A percentile compares a stretch with the other conserved stretches of the same genome.
These are phyloP conservation scores for Troilus luridus DNA, from an alignment of 2,888 invertebrate genomes.

Conservation along the genomic window DNA sequence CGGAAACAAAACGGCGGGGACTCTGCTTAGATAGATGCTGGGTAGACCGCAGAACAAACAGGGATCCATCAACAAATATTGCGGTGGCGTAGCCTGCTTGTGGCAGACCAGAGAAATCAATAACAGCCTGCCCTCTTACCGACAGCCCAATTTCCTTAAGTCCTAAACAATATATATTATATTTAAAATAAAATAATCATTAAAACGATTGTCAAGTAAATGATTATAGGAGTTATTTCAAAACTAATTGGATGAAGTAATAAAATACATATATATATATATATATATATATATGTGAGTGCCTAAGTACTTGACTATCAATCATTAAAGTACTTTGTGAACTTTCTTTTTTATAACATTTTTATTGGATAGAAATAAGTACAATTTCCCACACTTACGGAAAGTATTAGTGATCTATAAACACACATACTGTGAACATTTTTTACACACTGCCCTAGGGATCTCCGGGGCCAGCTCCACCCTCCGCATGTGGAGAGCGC, in stretches of 20 bases:
- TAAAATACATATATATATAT: too few relatives aligned
- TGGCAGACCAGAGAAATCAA: slow-evolving; percentile 43
- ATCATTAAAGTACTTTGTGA: too few relatives aligned
- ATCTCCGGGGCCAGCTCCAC: too few relatives aligned
- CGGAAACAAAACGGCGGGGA: not conserved
- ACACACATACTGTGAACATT: too few relatives aligned
- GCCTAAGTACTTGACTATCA: too few relatives aligned
- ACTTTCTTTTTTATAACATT: too few relatives aligned
- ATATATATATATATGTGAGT: too few relatives aligned
- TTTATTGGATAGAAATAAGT: too few relatives aligned
- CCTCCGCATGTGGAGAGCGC: too few relatives aligned
- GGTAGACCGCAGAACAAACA: slow-evolving; percentile 38
- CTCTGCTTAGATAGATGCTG: slow-evolving; percentile 7
- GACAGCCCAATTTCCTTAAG: not conserved
- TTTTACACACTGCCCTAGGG: too few relatives aligned
- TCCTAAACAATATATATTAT: not conserved
- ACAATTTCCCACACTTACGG: too few relatives aligned
- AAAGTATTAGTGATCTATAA: too few relatives aligned
- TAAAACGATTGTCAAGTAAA: not conserved
- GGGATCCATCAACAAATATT: slow-evolving; percentile 36
- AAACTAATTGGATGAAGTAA: not conserved
- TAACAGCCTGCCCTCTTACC: not conserved
- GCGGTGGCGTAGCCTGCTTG: slow-evolving; percentile 15
- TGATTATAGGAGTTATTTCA: not conserved
- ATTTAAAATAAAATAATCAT: not conserved